A percentile compares a stretch with the other conserved stretches of the same genome.
These are phyloP conservation scores for Crenichthys baileyi DNA, from an alignment of 2,797 vertebrate genomes.

Conservation along the genomic window DNA sequence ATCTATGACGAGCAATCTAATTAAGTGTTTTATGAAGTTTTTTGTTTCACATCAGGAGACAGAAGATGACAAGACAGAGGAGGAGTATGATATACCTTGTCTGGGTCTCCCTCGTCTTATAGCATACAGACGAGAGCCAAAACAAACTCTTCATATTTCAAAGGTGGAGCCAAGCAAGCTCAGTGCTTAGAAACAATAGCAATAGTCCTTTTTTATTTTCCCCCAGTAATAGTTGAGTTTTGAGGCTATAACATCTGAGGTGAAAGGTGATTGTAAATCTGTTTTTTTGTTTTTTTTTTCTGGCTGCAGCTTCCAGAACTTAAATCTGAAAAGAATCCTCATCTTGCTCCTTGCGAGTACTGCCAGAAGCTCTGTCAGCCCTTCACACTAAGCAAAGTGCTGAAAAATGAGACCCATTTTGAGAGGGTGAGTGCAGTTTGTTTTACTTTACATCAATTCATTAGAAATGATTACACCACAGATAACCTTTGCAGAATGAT, in stretches of 20 bases:
- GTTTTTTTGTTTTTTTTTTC: conserved; percentile 31
- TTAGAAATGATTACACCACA: conserved; percentile 32
- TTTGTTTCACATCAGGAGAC: conserved; percentile 23
- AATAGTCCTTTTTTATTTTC: conserved; percentile 58
- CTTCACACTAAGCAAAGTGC: conserved; percentile 35
- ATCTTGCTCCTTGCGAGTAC: conserved; percentile 48
- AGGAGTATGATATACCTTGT: neutral
- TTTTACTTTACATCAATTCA: conserved; percentile 49
- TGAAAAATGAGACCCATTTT: conserved; percentile 44
- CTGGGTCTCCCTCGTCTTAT: conserved; percentile 35
- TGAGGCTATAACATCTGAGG: conserved; percentile 63
- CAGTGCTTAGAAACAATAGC: conserved; percentile 49
- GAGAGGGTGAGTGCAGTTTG: conserved; percentile 43
- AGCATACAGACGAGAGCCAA: conserved; percentile 49
- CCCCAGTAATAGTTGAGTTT: conserved; percentile 57
- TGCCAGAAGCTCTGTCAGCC: conserved; percentile 61
- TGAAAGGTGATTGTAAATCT: conserved; percentile 61
- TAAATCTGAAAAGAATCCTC: conserved; percentile 51
- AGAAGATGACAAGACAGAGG: conserved; percentile 16
- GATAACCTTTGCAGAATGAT: conserved; percentile 33
- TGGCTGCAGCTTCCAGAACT: conserved; percentile 48
- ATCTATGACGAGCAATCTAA: neutral
- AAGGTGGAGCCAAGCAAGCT: conserved; percentile 35
- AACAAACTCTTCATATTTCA: conserved; percentile 47
- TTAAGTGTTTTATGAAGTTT: neutral